phyloP scores from a whole-genome alignment of 1,140 invertebrate species.

The Heliconius himera region DNA sequence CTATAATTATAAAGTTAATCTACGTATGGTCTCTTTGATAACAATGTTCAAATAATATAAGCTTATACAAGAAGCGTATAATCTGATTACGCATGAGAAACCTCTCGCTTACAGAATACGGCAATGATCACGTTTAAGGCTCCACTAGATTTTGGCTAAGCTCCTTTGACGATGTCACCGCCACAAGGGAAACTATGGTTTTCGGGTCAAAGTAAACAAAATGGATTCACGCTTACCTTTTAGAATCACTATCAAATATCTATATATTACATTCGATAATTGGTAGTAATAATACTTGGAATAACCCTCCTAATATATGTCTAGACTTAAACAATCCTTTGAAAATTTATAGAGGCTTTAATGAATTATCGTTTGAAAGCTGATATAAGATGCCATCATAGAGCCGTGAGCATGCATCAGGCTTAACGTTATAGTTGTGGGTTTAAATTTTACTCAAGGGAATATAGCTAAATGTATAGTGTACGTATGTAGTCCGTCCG shows the following conservation, averaged over 20 bases:
- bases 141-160: constrained; percentile 57
- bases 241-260: constrained; percentile 25
- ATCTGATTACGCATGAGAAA: constrained; percentile 31
- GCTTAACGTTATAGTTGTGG: neutral
- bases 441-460: too few species aligned
- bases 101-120: constrained; percentile 35
- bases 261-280: constrained; percentile 35
- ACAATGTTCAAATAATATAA: constrained; percentile 25
- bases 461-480: too few species aligned
- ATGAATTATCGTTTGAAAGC: neutral
- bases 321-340: constrained; percentile 21
- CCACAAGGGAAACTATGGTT: constrained; percentile 50
- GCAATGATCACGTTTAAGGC: constrained; percentile 54
- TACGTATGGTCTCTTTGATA: neutral
- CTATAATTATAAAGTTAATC: constrained; percentile 17
- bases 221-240: constrained; percentile 47
- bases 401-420: neutral
- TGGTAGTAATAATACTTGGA: constrained; percentile 8
- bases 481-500: too few species aligned
- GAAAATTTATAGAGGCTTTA: constrained; percentile 26
- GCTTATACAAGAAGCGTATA: constrained; percentile 30
- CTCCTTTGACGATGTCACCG: constrained; percentile 55
- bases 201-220: constrained; percentile 50
- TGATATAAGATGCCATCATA: neutral
- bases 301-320: neutral